Evolutionary conservation across 2,797 vertebrate species (phyloP).

Genomic region (Nannoperca australis): DNA sequence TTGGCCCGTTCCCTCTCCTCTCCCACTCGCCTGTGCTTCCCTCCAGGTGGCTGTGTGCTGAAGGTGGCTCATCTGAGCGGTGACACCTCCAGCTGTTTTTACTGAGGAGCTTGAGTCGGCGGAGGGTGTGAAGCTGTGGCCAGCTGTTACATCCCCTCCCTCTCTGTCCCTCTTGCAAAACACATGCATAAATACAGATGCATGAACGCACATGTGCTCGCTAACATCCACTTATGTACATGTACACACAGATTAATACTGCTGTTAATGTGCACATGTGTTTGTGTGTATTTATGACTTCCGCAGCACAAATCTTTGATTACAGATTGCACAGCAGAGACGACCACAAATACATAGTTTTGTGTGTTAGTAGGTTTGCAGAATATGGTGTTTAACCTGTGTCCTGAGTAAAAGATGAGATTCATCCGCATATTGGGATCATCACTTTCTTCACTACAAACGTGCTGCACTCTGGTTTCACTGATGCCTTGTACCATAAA

Average conservation of each 20-base stretch:
- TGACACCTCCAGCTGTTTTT: conserved; percentile 73
- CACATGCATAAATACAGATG: conserved; percentile 52
- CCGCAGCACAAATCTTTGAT: conserved; percentile 72
- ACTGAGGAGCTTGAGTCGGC: conserved; percentile 1
- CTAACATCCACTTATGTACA: conserved; percentile 20
- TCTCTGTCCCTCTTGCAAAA: conserved; percentile 20
- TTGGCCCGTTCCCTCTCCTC: conserved; percentile 13
- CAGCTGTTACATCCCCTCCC: conserved; percentile 65
- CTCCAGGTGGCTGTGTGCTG: conserved; percentile 31
- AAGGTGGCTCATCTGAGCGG: conserved; percentile 33
- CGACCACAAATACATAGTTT: conserved; percentile 55
- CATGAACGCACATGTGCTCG: background rate
- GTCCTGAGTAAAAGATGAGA: conserved; percentile 42
- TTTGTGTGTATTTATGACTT: conserved; percentile 68
- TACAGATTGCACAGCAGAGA: conserved; percentile 56
- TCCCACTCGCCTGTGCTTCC: conserved; percentile 14
- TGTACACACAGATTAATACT: conserved; percentile 29
- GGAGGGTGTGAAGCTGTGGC: conserved; percentile 43
- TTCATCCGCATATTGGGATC: conserved; percentile 41
- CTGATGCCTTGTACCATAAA: conserved; percentile 31
- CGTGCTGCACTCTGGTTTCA: conserved; percentile 35
- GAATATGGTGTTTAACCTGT: conserved; percentile 59
- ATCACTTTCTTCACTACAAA: conserved; percentile 68
- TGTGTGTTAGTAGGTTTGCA: conserved; percentile 45
- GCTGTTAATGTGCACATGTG: conserved; percentile 9